Evolutionary conservation across 2,797 vertebrate species (phyloP).

Genomic region (Lophius americanus): DNA sequence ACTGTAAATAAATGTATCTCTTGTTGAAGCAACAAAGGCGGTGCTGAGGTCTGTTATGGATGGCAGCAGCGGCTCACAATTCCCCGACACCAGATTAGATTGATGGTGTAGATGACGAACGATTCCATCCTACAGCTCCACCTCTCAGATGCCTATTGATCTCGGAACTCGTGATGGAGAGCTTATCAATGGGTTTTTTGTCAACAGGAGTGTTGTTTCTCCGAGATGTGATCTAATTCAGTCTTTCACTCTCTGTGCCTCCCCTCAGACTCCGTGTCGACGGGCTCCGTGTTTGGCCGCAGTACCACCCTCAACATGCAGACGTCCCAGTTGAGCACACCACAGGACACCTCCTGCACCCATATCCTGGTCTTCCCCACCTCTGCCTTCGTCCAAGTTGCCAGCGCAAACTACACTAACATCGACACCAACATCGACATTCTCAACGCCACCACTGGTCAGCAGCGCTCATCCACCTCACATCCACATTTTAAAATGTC

Average conservation of each 20-base stretch:
- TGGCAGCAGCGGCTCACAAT: slow-evolving; percentile 30
- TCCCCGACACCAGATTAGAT: slow-evolving; percentile 59
- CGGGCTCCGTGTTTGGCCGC: slow-evolving; percentile 96
- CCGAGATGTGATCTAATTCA: slow-evolving; percentile 2
- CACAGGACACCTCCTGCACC: slow-evolving; percentile 98
- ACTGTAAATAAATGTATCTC: slow-evolving; percentile 22
- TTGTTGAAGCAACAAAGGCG: slow-evolving; percentile 21
- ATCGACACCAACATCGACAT: slow-evolving; percentile 93
- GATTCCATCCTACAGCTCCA: slow-evolving; percentile 74
- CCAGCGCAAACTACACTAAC: slow-evolving; percentile 90
- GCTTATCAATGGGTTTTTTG: slow-evolving; percentile 79
- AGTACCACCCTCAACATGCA: slow-evolving; percentile 98
- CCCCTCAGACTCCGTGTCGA: slow-evolving; percentile 93
- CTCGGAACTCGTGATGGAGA: slow-evolving; percentile 73
- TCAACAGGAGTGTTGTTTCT: slow-evolving; percentile 57
- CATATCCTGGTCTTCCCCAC: slow-evolving; percentile 99
- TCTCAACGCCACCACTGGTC: slow-evolving; percentile 96
- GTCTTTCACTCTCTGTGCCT: slow-evolving; percentile 7
- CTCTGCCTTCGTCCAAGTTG: slow-evolving; percentile 94
- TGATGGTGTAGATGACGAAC: slow-evolving; percentile 72
- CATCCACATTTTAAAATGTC: no score
- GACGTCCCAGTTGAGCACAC: slow-evolving; percentile 96
- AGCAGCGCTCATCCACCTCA: slow-evolving; percentile 52
- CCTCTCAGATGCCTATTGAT: slow-evolving; percentile 75
- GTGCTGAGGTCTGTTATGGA: slow-evolving; percentile 55